phyloP scores from a whole-genome alignment of 2,113 vertebrate species.

The Stomatorhinus ivindoensis region DNA sequence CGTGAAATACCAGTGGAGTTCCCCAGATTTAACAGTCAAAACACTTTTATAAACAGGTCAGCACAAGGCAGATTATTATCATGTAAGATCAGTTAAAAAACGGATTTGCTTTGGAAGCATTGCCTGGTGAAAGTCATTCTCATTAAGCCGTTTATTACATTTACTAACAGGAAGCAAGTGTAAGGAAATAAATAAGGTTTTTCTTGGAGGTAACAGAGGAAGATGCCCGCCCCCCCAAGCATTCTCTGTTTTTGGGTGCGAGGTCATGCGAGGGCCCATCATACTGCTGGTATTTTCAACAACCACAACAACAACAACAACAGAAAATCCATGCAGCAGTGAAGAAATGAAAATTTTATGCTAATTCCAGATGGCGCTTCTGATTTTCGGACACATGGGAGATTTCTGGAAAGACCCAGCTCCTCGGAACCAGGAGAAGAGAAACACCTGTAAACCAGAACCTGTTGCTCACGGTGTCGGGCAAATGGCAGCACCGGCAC shows the following conservation, averaged over 20 bases:
- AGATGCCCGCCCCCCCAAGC: not conserved
- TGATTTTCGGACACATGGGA: not conserved
- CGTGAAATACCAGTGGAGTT: not conserved
- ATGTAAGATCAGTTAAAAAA: constrained; percentile 4
- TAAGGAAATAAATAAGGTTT: not conserved
- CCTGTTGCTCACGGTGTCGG: not conserved
- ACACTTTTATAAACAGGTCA: not conserved
- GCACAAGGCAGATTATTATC: not conserved
- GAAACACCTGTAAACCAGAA: not conserved
- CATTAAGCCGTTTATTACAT: not conserved
- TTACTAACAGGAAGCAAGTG: not conserved
- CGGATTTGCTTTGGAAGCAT: not conserved
- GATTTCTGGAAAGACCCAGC: not conserved
- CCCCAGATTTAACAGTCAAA: not conserved
- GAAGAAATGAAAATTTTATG: not conserved
- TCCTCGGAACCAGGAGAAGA: not conserved
- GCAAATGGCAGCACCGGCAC: not conserved
- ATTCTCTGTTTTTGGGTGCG: not conserved
- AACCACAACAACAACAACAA: not conserved
- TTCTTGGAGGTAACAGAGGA: not conserved
- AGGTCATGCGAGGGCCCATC: not conserved
- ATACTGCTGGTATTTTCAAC: not conserved
- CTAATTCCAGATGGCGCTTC: not conserved
- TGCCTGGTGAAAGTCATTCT: not conserved
- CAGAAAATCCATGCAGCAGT: not conserved